phyloP scores from a whole-genome alignment of 1,140 invertebrate genomes.

The Zaprionus ghesquierei region DNA sequence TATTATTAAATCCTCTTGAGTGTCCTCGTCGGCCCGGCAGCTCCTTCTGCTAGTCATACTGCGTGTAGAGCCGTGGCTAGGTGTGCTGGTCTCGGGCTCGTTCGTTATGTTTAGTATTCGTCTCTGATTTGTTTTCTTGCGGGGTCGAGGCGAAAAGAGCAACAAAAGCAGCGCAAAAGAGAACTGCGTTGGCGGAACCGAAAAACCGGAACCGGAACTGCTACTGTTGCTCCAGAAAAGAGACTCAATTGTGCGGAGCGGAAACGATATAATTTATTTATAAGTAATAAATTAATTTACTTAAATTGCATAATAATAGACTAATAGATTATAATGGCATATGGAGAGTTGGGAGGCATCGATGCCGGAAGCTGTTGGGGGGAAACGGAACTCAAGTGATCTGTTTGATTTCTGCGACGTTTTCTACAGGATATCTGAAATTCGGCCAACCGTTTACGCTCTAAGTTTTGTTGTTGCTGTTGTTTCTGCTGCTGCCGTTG shows the following conservation, averaged over 20 bases:
- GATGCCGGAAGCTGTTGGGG: background rate
- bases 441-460: background rate
- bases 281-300: background rate
- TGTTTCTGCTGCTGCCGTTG: slow-evolving; percentile 7
- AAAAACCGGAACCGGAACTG: background rate
- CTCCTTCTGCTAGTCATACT: slow-evolving; percentile 5
- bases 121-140: background rate
- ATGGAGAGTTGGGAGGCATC: background rate
- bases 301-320: background rate
- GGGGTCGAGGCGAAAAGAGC: background rate
- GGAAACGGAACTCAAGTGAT: background rate
- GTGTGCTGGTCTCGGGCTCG: background rate
- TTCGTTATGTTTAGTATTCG: background rate
- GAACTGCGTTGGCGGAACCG: too few relatives aligned
- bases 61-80: background rate
- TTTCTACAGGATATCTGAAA: background rate
- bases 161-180: background rate
- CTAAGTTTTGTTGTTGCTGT: slow-evolving; percentile 28
- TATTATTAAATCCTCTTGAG: slow-evolving; percentile 81
- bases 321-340: background rate
- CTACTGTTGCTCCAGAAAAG: background rate
- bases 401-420: too few relatives aligned
- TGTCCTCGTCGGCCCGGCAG: slow-evolving; percentile 47
- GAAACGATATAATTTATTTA: background rate
- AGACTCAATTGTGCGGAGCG: background rate